Evolutionary conservation across 2,888 invertebrate species (phyloP).

Genomic region (Eupithecia vulgata): DNA sequence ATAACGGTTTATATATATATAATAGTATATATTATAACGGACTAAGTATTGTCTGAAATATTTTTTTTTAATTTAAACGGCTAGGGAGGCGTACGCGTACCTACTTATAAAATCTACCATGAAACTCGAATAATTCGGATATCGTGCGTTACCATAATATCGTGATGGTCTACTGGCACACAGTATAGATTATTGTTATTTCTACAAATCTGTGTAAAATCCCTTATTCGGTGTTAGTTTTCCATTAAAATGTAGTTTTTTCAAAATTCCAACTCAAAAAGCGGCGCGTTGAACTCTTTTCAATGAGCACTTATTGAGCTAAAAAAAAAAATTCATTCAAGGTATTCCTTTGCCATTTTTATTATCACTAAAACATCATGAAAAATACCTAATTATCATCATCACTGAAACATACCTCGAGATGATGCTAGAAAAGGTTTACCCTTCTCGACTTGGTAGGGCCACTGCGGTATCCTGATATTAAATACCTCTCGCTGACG

Average conservation of each 20-base stretch:
- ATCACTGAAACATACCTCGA: background rate
- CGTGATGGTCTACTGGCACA: background rate
- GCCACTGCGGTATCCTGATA: background rate
- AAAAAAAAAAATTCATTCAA: background rate
- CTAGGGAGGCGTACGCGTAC: background rate
- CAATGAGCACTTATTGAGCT: background rate
- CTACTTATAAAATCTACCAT: background rate
- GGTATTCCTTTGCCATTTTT: no score
- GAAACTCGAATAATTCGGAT: background rate
- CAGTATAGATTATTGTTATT: background rate
- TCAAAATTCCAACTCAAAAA: background rate
- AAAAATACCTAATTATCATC: background rate
- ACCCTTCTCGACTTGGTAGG: background rate
- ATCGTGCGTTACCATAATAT: no score
- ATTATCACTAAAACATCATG: background rate
- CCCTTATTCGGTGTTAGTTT: no score
- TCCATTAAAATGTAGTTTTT: background rate
- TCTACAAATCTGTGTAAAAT: background rate
- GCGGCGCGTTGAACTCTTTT: slow-evolving; percentile 1
- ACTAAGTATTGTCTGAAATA: no score
- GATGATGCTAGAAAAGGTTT: background rate
- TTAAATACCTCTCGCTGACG: background rate
- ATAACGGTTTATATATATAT: no score
- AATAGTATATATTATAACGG: no score
- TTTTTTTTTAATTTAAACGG: no score